A percentile compares a stretch with the other conserved stretches of the same genome.
Conservation (phyloP, 53 echinoderm and acorn worm species). For the Paracentrotus lividus region DNA sequence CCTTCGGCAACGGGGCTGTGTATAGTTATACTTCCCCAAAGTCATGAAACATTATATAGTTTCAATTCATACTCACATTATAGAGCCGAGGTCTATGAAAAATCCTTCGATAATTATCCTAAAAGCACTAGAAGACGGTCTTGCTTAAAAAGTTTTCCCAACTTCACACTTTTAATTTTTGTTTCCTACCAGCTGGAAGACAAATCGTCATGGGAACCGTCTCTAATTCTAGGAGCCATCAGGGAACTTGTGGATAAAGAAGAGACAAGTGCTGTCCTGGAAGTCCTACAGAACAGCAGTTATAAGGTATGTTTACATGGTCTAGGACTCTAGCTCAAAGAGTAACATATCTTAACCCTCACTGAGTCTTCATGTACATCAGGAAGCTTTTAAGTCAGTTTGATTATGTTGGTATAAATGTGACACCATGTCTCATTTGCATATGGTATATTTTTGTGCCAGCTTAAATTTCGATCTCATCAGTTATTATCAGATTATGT, state of each 20-base stretch:
- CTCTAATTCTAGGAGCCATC: conserved; percentile 57
- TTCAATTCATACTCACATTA: too few species aligned
- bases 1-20: too few species aligned
- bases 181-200: conserved; percentile 72
- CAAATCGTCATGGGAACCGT: conserved; percentile 52
- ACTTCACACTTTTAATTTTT: not conserved
- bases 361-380: not conserved
- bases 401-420: not conserved
- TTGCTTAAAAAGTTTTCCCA: too few species aligned
- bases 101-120: too few species aligned
- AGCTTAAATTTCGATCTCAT: too few species aligned
- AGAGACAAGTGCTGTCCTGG: conserved; percentile 55
- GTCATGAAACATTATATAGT: too few species aligned
- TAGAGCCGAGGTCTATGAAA: too few species aligned
- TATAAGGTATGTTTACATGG: conserved; percentile 65
- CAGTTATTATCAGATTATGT: too few species aligned
- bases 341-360: not conserved
- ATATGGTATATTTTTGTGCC: too few species aligned
- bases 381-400: not conserved
- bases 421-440: not conserved
- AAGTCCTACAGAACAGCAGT: conserved; percentile 42
- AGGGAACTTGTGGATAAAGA: conserved; percentile 66
- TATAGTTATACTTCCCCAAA: too few species aligned
- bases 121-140: too few species aligned
- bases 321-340: not conserved